phyloP scores from a whole-genome alignment of 92 coral and sea anemone species.

The Epizoanthus fatuus region DNA sequence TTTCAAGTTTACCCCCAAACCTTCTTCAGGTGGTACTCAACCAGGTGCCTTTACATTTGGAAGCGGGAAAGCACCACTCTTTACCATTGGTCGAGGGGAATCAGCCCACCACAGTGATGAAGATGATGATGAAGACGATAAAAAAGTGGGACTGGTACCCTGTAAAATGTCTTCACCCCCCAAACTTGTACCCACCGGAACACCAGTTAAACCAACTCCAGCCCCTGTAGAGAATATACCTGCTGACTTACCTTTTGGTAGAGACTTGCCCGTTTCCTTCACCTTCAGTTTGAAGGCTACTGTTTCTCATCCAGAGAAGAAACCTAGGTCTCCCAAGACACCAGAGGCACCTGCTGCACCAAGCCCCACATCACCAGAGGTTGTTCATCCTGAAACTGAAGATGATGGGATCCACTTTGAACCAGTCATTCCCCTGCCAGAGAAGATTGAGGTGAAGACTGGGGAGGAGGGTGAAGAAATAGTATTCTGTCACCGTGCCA shows the following conservation, averaged over 20 bases:
- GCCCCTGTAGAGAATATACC: slow-evolving; percentile 7
- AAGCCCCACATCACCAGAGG: slow-evolving; percentile 70
- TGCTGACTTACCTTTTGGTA: slow-evolving; percentile 72
- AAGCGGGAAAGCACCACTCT: slow-evolving; percentile 48
- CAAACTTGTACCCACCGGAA: slow-evolving; percentile 2
- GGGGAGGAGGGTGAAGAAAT: slow-evolving; percentile 92
- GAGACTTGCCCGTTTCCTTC: slow-evolving; percentile 66
- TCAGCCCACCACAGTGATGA: slow-evolving; percentile 53
- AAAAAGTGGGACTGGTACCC: slow-evolving; percentile 51
- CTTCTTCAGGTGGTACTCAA: neutral
- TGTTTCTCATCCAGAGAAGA: slow-evolving; percentile 33
- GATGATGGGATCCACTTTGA: slow-evolving; percentile 93
- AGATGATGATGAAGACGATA: slow-evolving; percentile 75
- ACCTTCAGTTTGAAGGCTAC: slow-evolving; percentile 73
- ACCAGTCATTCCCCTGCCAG: slow-evolving; percentile 94
- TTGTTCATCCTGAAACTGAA: slow-evolving; percentile 74
- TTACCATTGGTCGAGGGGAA: slow-evolving; percentile 83
- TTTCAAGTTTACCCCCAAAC: neutral
- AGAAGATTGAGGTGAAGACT: slow-evolving; percentile 77
- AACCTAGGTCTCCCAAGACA: slow-evolving; percentile 53
- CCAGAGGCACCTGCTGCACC: slow-evolving; percentile 32
- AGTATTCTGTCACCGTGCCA: slow-evolving; percentile 89
- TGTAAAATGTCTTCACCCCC: slow-evolving; percentile 70
- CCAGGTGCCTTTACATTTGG: slow-evolving; percentile 17
- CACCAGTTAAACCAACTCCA: slow-evolving; percentile 16